Base-by-base conservation (phyloP, 2,113 vertebrate species). In the Xiphophorus hellerii region DNA sequence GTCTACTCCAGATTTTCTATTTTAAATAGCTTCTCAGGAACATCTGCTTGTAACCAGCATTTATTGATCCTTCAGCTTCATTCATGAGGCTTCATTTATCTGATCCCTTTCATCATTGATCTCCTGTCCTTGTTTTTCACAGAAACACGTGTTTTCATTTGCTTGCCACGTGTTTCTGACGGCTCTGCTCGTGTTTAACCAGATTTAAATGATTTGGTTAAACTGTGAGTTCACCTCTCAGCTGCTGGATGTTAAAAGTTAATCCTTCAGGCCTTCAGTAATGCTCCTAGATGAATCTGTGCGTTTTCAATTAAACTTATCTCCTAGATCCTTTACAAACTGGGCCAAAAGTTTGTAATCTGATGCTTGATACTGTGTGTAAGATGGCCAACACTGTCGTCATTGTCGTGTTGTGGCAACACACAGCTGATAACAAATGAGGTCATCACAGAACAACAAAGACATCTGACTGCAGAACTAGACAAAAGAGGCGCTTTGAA, bases 11-110 rank as follows among this genome's bases (percentile, higher is more conserved):
- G 5, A 25, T 70, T 44, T 25, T 22, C 62, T 30, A 51, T 77
- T 69, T 44, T 37, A 28, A 62, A 29, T 71, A 70, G 66, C 60
- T 76, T 68, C 48, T 44, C 0, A 4, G 71, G 22, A 25, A 54
- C 7, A 2, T 54, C 22, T 44, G 17, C 31, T 63, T 62, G 31
- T 58, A 80, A 66, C 48, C 80, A 51, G 64, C 68, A 29, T 7
- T 12, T 71, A 90, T 86, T 69, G 90, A 90, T 66, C 51, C 22
- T 25, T 54, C 51, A 54, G 22, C 51, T 54, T 54, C 51, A 54
- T 54, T 54, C 51, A 54, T 54, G 6, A 25, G 51, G 51, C 20
- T 54, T 54, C 20, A 54, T 54, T 54, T 8, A 25, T 25, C 51
- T 9, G 15, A n/a, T n/a, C 51, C 22, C 51, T 25, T 22, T 54